Evolutionary conservation across 23 tunicate species (phyloP).

Genomic region (Halocynthia roretzi): DNA sequence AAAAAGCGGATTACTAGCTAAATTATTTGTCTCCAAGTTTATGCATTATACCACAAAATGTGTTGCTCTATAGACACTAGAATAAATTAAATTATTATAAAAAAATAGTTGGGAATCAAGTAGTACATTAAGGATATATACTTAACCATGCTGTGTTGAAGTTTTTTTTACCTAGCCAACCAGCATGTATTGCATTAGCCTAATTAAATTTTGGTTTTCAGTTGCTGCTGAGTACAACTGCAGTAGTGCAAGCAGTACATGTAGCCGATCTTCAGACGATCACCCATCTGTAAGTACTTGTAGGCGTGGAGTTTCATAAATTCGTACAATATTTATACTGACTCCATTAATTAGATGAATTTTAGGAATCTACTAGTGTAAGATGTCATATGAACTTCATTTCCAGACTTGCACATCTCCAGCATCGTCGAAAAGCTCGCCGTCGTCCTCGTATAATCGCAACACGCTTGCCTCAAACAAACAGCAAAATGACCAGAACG

Average conservation of each 20-base stretch:
- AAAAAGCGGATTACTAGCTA: too few species aligned
- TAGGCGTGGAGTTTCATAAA: not conserved
- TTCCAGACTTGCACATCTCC: conserved; percentile 23
- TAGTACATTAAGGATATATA: too few species aligned
- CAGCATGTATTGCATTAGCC: too few species aligned
- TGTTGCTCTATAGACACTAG: too few species aligned
- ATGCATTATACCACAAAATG: too few species aligned
- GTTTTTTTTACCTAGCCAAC: too few species aligned
- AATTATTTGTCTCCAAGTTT: too few species aligned
- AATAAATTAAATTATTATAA: too few species aligned
- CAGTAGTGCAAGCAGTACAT: conserved; percentile 40
- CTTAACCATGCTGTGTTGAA: too few species aligned
- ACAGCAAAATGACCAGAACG: not conserved
- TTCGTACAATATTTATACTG: not conserved
- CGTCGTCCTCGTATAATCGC: conserved; percentile 6
- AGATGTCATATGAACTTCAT: not conserved
- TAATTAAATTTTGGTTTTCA: too few species aligned
- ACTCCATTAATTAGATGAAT: not conserved
- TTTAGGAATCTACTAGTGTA: not conserved
- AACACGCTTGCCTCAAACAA: not conserved
- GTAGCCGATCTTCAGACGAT: conserved; percentile 65
- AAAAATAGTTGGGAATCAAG: too few species aligned
- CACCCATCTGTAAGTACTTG: conserved; percentile 41
- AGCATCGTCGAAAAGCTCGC: conserved; percentile 33
- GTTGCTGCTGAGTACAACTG: conserved; percentile 10